Conservation (phyloP, 2,888 invertebrate genomes). For the Mantis religiosa region DNA sequence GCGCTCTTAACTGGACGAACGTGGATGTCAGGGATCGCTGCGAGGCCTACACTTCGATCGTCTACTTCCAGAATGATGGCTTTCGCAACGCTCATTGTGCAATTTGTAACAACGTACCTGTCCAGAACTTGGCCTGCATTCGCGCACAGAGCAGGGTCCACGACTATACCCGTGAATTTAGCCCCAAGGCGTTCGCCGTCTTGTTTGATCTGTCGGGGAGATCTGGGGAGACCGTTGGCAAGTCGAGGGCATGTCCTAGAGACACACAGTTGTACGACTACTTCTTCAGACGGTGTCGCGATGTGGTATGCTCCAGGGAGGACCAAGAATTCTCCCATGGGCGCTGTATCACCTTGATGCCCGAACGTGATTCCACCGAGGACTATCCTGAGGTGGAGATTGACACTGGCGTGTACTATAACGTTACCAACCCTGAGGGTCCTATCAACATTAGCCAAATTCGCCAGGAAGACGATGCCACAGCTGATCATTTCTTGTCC, state of each 20-base stretch:
- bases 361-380: not conserved
- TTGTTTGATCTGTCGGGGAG: constrained; percentile 43
- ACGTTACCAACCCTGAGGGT: not conserved
- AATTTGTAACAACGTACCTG: constrained; percentile 44
- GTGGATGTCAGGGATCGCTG: constrained; percentile 40
- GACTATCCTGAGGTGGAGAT: not conserved
- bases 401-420: not conserved
- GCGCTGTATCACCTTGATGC: constrained; percentile 34
- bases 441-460: not conserved
- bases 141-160: constrained; percentile 30
- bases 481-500: not conserved
- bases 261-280: constrained; percentile 44
- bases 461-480: not conserved
- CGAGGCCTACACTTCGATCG: constrained; percentile 44
- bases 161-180: constrained; percentile 40
- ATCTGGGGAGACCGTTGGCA: constrained; percentile 31
- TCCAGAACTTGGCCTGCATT: constrained; percentile 39
- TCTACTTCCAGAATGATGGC: constrained; percentile 41
- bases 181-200: constrained; percentile 43
- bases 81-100: constrained; percentile 49
- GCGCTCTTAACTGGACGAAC: constrained; percentile 43
- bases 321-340: constrained; percentile 37
- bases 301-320: constrained; percentile 40
- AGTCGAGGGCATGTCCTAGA: constrained; percentile 36
- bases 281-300: constrained; percentile 45